Evolutionary conservation across 1,140 invertebrate genomes (phyloP).

Genomic region (Leptonema lineaticorne): DNA sequence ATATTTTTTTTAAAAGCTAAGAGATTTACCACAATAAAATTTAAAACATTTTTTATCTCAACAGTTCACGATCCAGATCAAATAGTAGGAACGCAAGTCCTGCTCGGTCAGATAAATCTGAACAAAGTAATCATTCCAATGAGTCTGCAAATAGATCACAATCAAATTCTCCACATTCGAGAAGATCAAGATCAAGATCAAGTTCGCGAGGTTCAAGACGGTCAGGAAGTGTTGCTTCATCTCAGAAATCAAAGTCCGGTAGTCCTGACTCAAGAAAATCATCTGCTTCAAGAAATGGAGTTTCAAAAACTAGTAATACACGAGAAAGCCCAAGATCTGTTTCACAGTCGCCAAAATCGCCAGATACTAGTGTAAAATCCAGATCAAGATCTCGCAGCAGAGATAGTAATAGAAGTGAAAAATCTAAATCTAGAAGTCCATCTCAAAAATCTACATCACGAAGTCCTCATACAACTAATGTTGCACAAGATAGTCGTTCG

Average conservation of each 20-base stretch:
- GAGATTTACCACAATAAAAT: too few relatives aligned
- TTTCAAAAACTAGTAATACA: conserved; percentile 38
- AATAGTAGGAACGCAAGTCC: conserved; percentile 53
- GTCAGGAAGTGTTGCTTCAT: conserved; percentile 22
- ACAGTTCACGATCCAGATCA: conserved; percentile 41
- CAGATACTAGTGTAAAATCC: conserved; percentile 42
- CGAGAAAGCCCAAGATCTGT: conserved; percentile 45
- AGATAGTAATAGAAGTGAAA: conserved; percentile 45
- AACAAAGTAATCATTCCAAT: conserved; percentile 41
- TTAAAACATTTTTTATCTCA: conserved; percentile 46
- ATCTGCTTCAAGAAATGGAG: conserved; percentile 15
- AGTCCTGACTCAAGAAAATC: conserved; percentile 32
- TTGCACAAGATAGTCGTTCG: conserved; percentile 54
- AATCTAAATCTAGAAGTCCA: conserved; percentile 37
- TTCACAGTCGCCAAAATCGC: conserved; percentile 44
- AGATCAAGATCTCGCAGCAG: conserved; percentile 43
- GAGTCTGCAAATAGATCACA: conserved; percentile 48
- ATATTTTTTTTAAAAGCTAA: conserved; percentile 47
- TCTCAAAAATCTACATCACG: conserved; percentile 34
- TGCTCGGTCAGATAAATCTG: conserved; percentile 47
- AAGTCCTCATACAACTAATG: conserved; percentile 16
- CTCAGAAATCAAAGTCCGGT: conserved; percentile 31
- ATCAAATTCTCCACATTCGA: conserved; percentile 51
- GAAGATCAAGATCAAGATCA: conserved; percentile 43
- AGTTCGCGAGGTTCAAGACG: conserved; percentile 32